Evolutionary conservation across 2,888 invertebrate species (phyloP).

Genomic region (Leptinotarsa juncta): DNA sequence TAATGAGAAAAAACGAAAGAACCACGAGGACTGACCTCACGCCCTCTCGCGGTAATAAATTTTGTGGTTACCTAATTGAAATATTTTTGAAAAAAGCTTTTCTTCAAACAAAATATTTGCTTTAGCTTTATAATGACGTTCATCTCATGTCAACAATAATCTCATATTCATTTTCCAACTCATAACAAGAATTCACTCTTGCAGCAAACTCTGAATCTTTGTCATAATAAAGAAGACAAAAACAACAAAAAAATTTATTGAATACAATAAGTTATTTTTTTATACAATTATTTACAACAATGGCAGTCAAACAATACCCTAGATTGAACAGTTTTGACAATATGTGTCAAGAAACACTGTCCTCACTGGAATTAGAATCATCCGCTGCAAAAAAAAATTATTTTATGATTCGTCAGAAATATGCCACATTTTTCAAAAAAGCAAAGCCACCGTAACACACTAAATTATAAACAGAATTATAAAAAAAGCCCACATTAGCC

Average conservation of each 20-base stretch:
- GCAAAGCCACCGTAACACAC: constrained; percentile 5
- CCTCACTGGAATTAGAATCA: constrained; percentile 8
- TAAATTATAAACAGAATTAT: not conserved
- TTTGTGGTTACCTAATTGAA: too few species aligned
- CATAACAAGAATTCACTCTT: not conserved
- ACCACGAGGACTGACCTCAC: too few species aligned
- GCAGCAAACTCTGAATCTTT: not conserved
- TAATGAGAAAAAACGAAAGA: too few species aligned
- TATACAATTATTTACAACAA: constrained; percentile 11
- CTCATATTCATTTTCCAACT: too few species aligned
- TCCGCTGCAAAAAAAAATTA: constrained; percentile 10
- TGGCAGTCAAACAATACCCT: constrained; percentile 12
- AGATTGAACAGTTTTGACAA: constrained; percentile 5
- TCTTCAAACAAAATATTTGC: too few species aligned
- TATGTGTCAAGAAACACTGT: constrained; percentile 13
- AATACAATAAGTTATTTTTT: constrained; percentile 9
- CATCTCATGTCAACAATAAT: too few species aligned
- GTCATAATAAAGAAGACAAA: not conserved
- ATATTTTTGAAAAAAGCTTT: too few species aligned
- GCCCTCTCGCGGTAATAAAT: too few species aligned
- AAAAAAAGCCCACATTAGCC: constrained; percentile 9
- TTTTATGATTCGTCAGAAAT: not conserved
- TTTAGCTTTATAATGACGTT: too few species aligned
- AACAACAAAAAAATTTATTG: not conserved
- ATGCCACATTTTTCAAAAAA: not conserved